Conservation (phyloP, 2,888 invertebrate genomes). For the Aphodius granarius region DNA sequence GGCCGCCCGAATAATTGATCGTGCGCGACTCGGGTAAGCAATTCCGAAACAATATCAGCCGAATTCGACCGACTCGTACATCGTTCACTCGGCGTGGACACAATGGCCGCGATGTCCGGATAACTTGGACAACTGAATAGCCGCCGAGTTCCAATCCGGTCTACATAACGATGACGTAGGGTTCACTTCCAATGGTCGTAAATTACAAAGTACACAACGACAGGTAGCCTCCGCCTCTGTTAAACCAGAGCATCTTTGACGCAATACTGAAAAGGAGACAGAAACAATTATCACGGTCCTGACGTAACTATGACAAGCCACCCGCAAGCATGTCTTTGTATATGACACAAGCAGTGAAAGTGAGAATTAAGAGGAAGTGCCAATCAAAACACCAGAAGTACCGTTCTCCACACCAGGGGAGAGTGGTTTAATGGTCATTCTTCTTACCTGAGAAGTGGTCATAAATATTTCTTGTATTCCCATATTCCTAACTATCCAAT, state of each 20-base stretch:
- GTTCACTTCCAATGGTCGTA: conserved; percentile 46
- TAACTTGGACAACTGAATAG: conserved; percentile 11
- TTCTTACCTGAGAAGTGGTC: background rate
- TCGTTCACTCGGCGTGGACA: background rate
- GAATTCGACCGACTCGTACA: conserved; percentile 3
- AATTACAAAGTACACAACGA: conserved; percentile 45
- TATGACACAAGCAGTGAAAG: background rate
- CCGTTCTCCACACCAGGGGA: background rate
- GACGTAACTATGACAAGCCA: background rate
- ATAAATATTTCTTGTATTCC: background rate
- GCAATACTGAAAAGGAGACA: background rate
- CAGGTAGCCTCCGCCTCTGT: conserved; percentile 40
- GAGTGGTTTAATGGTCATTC: background rate
- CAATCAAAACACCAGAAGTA: background rate
- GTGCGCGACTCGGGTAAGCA: background rate
- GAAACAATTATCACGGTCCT: background rate
- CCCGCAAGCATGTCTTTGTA: background rate
- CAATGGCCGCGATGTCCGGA: conserved; percentile 11
- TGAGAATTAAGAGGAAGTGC: background rate
- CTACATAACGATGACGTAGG: conserved; percentile 42
- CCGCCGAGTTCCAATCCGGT: conserved; percentile 17
- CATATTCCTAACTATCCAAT: background rate
- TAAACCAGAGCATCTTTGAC: background rate
- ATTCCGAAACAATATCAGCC: conserved; percentile 8
- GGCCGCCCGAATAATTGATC: conserved; percentile 9